phyloP scores from a whole-genome alignment of 2,113 vertebrate species.

The mouse (Mus musculus) region DNA sequence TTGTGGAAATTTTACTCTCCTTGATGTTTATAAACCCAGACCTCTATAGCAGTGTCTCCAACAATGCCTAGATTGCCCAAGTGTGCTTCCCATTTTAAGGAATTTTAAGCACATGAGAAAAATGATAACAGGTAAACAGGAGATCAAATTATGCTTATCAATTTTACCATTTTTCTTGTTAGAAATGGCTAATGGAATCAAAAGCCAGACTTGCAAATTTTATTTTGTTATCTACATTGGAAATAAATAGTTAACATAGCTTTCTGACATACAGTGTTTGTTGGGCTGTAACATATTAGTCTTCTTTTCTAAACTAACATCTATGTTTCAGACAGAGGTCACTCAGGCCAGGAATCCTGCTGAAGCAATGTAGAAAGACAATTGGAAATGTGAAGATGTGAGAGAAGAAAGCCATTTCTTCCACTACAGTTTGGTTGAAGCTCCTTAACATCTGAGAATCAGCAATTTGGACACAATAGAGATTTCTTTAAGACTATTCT shows the following conservation, averaged over 20 bases:
- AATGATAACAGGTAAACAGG: not conserved
- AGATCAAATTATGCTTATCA: not conserved
- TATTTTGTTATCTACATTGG: not conserved
- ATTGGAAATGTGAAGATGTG: not conserved
- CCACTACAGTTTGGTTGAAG: no score
- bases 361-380: not conserved
- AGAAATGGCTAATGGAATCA: not conserved
- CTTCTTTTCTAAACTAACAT: not conserved
- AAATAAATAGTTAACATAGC: not conserved
- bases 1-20: not conserved
- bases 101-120: not conserved
- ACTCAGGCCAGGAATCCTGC: not conserved
- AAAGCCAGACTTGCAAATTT: not conserved
- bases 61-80: no score
- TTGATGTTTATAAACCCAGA: not conserved
- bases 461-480: not conserved
- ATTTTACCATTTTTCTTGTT: not conserved
- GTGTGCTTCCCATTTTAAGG: not conserved
- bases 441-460: not conserved
- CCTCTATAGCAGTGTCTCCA: fast-evolving
- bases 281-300: not conserved
- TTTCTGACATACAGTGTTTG: fast-evolving
- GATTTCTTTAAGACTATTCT: not conserved
- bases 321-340: not conserved
- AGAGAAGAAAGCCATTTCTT: no score